Evolutionary conservation across 2,113 vertebrate species (phyloP), one percentile per base, ranked within the genome.

Genomic region (Tamias sibiricus): DNA sequence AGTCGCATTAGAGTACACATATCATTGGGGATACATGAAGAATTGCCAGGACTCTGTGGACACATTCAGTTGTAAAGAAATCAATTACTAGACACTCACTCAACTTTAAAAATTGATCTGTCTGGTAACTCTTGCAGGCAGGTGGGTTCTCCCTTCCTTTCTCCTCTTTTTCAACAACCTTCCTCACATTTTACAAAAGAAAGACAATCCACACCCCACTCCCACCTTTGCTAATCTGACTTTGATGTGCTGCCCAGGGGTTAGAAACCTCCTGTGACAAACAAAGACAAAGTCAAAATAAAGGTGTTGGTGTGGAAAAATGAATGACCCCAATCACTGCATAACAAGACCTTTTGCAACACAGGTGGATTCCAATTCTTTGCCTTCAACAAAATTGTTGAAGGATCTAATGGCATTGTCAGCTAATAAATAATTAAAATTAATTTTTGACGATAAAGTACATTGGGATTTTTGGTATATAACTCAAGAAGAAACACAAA

Each of bases 401-500:
- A 91, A 96, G 17, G 17, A 66, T 71, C 87, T 89, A 89, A 96
- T 77, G 69, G 54, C 89, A 85, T 89, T 81, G 59, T 66, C 86
- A 95, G 77, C 49, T 69, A 95, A 79, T 84, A 95, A 76, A 91
- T 71, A 59, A 95, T 81, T 91, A 93, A 88, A 93, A 95, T 91
- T 91, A 88, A 72, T 89, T 83, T 49, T 93, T 89, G 37, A 62
- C 59, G 52, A 85, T 49, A 76, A 37, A 86, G 14, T 7, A 57
- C 11, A 8, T 32, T 82, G 44, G 30, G 7, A 82, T 77, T 84
- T 87, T 42, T 35, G 42, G 54, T 42, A 74, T 30, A 52, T 64
- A 94, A 75, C 28, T 94, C 79, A 93, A 24, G 72, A 92, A 87
- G 37, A 92, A 95, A 87, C 62, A 81, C 47, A 89, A 88, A 91